phyloP scores from a whole-genome alignment of 2,888 invertebrate species.

The Amphiduros pacificus region DNA sequence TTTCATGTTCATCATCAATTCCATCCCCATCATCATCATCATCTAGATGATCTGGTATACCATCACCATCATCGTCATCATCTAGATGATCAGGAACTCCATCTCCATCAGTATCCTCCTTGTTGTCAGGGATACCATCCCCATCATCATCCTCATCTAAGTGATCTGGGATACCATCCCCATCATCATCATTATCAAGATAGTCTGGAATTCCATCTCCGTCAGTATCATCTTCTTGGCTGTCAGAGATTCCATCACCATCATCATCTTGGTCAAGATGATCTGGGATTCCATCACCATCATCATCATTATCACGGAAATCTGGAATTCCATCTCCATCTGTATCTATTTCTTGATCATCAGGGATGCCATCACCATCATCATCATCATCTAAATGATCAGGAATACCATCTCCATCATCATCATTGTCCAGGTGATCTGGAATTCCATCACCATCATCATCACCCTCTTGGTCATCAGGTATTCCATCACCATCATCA shows the following conservation, averaged over 20 bases:
- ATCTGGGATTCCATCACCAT: slow-evolving; percentile 34
- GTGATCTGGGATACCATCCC: slow-evolving; percentile 40
- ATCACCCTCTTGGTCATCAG: slow-evolving; percentile 29
- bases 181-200: slow-evolving; percentile 33
- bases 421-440: slow-evolving; percentile 21
- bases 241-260: slow-evolving; percentile 45
- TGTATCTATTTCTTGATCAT: slow-evolving; percentile 27
- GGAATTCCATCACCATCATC: slow-evolving; percentile 36
- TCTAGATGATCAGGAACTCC: slow-evolving; percentile 39
- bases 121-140: slow-evolving; percentile 31
- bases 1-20: slow-evolving; percentile 45
- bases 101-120: slow-evolving; percentile 36
- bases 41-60: slow-evolving; percentile 34
- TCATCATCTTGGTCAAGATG: slow-evolving; percentile 34
- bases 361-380: slow-evolving; percentile 28
- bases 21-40: slow-evolving; percentile 48
- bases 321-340: slow-evolving; percentile 36
- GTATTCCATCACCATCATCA: slow-evolving; percentile 40
- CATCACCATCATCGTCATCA: slow-evolving; percentile 21
- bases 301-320: slow-evolving; percentile 26
- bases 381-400: slow-evolving; percentile 36
- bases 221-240: slow-evolving; percentile 38
- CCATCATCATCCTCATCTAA: slow-evolving; percentile 39
- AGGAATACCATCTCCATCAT: slow-evolving; percentile 35
- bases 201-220: slow-evolving; percentile 46